Evolutionary conservation across 2,113 vertebrate species (phyloP), one percentile per base, ranked within the genome.

Genomic region (Varanus salvator): DNA sequence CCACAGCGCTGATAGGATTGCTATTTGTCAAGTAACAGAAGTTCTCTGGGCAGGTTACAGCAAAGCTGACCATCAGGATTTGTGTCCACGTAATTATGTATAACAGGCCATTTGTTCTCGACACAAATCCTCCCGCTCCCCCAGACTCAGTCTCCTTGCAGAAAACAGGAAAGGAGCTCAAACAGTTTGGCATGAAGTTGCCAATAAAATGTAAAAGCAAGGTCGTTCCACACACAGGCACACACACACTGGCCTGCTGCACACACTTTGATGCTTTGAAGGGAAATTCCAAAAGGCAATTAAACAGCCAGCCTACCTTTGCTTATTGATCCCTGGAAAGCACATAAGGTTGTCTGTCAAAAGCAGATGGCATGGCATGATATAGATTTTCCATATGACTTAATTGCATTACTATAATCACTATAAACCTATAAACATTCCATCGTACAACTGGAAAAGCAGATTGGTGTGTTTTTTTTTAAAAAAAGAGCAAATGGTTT

Each of bases 311-410:
- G 44, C 75, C 69, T 89, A n/a, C 54, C 69, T 75, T 64, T 83
- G 87, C 34, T 75, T 84, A 83, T 89, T 89, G 87, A 89, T 89
- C 72, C 74, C 80, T 66, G 76, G 69, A 74, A 89, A 89, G 57
- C 72, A n/a, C 87, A 89, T 60, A 89, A 64, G 19, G 54, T 74
- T 83, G 44, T 68, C 81, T 89, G 66, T 85, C 88, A 89, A 89
- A 89, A 89, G 82, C 82, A 84, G 74, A 78, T 69, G 74, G 44
- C 71, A 38, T 85, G 81, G 60, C 64, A 64, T 54, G 60, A 85
- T 75, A 89, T 69, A 89, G 82, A 84, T 89, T 89, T 89, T 85
- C 74, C 82, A 69, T 84, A 84, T 89, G 69, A 84, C 60, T 89
- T 77, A 77, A 77, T 48, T 54, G 82, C 48, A 66, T 89, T 84